Evolutionary conservation across 2,888 invertebrate genomes (phyloP).

Genomic region (Xiphydria camelus): DNA sequence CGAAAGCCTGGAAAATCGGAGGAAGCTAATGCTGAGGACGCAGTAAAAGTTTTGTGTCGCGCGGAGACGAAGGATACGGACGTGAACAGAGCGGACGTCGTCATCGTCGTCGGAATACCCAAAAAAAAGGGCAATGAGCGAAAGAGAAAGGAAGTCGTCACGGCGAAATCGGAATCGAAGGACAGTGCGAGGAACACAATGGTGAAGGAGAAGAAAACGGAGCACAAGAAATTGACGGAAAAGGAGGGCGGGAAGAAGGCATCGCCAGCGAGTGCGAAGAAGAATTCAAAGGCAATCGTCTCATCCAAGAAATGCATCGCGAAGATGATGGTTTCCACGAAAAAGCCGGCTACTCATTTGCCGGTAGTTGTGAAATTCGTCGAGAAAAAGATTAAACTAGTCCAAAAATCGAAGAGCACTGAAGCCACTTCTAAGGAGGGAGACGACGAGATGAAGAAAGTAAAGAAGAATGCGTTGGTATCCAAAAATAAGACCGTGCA

Average conservation of each 20-base stretch:
- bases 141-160: slow-evolving; percentile 47
- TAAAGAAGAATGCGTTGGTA: no score
- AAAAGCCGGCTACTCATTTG: slow-evolving; percentile 39
- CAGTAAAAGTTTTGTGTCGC: no score
- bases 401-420: slow-evolving; percentile 30
- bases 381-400: slow-evolving; percentile 52
- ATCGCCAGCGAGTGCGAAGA: slow-evolving; percentile 20
- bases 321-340: slow-evolving; percentile 43
- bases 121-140: slow-evolving; percentile 46
- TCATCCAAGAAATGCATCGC: slow-evolving; percentile 39
- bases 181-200: slow-evolving; percentile 37
- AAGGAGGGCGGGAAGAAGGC: slow-evolving; percentile 31
- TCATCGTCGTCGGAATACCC: no score
- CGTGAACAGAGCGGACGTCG: no score
- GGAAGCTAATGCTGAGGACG: not conserved
- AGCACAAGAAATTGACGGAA: slow-evolving; percentile 44
- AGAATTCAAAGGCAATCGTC: slow-evolving; percentile 20
- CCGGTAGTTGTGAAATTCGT: slow-evolving; percentile 43
- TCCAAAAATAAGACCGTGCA: slow-evolving; percentile 40
- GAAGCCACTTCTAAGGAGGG: slow-evolving; percentile 22
- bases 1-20: not conserved
- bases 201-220: slow-evolving; percentile 48
- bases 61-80: no score
- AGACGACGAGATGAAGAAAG: slow-evolving; percentile 32
- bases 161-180: slow-evolving; percentile 40